phyloP scores from a whole-genome alignment of 1,140 invertebrate genomes.

The Drosophila grimshawi region DNA sequence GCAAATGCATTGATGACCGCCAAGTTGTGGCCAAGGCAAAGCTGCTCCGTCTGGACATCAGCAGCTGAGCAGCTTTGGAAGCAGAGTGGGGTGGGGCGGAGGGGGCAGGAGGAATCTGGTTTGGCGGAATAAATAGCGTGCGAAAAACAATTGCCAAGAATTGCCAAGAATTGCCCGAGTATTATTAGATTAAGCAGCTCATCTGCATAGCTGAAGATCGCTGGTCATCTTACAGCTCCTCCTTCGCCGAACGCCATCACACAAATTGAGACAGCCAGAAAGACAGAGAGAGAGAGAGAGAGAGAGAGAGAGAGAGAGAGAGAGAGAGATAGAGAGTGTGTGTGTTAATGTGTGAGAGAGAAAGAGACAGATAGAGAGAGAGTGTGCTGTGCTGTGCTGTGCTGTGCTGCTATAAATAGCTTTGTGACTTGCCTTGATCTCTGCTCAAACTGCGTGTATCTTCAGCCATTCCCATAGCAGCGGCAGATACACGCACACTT shows the following conservation, averaged over 20 bases:
- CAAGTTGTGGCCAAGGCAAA: slow-evolving; percentile 10
- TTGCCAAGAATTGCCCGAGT: no score
- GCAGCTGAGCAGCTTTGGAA: no score
- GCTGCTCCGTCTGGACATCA: slow-evolving; percentile 9
- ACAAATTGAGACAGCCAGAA: background rate
- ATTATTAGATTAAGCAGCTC: slow-evolving; percentile 21
- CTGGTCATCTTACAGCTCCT: slow-evolving; percentile 19
- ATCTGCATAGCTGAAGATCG: slow-evolving; percentile 22
- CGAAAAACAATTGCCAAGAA: background rate
- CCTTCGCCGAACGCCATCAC: slow-evolving; percentile 12
- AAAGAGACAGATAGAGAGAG: slow-evolving; percentile 10
- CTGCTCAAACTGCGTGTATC: slow-evolving; percentile 31
- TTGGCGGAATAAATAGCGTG: slow-evolving; percentile 2
- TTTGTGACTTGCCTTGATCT: slow-evolving; percentile 47
- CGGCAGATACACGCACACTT: slow-evolving; percentile 32
- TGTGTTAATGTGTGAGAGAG: background rate
- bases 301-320: background rate
- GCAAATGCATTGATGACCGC: slow-evolving; percentile 57
- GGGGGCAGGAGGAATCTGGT: background rate
- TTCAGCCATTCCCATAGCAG: slow-evolving; percentile 38
- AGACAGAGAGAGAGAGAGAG: background rate
- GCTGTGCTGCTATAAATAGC: slow-evolving; percentile 48
- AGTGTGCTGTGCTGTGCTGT: slow-evolving; percentile 1
- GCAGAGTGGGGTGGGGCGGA: background rate
- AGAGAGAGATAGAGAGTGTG: slow-evolving; percentile 10